Conservation (phyloP, 2,113 vertebrate species). For the Agapornis roseicollis region DNA sequence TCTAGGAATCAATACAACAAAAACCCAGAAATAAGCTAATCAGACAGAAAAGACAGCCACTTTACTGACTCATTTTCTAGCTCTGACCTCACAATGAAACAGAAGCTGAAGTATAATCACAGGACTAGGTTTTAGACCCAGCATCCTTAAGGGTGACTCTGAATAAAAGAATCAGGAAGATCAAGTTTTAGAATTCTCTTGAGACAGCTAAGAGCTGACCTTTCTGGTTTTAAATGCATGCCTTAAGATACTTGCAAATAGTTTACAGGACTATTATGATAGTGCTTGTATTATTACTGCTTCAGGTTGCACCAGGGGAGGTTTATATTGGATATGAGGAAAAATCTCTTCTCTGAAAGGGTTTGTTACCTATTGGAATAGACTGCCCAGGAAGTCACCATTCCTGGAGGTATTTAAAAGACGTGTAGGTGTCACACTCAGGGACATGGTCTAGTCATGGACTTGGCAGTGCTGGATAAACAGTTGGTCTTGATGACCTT, state of each 20-base stretch:
- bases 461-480: neutral
- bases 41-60: neutral
- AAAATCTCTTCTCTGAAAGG: neutral
- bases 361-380: neutral
- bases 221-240: neutral
- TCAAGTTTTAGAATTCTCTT: neutral
- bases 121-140: neutral
- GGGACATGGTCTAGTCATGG: neutral
- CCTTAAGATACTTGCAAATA: neutral
- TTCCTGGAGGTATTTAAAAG: neutral
- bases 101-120: neutral
- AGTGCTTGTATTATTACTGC: neutral
- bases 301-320: neutral
- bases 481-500: neutral
- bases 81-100: neutral
- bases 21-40: neutral
- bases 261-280: neutral
- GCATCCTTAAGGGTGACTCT: neutral
- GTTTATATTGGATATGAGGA: neutral
- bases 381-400: neutral
- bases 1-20: neutral
- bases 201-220: neutral
- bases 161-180: neutral
- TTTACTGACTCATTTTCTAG: neutral
- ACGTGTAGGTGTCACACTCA: neutral